phyloP scores from a whole-genome alignment of 2,888 invertebrate genomes.

The Atethmia centrago region DNA sequence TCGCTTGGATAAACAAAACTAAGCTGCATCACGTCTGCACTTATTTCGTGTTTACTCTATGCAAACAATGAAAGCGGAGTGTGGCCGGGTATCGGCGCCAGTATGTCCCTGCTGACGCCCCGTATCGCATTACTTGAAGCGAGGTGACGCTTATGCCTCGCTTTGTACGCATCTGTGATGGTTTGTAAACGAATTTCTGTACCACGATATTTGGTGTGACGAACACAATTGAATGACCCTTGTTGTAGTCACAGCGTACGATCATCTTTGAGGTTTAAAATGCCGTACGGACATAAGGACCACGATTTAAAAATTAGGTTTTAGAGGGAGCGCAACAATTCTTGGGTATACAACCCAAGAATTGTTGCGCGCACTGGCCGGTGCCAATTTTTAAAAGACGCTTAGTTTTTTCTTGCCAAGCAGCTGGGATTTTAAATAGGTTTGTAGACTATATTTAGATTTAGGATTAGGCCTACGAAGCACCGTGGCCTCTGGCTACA shows the following conservation, averaged over 20 bases:
- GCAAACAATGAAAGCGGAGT: conserved; percentile 60
- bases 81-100: conserved; percentile 61
- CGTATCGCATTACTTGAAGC: conserved; percentile 53
- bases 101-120: conserved; percentile 56
- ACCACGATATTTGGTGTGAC: conserved; percentile 36
- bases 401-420: conserved; percentile 29
- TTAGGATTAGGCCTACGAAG: neutral
- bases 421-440: conserved; percentile 38
- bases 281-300: neutral
- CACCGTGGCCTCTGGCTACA: too few species aligned
- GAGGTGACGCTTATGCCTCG: conserved; percentile 50
- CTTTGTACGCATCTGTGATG: conserved; percentile 53
- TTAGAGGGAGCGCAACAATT: conserved; percentile 18
- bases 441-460: conserved; percentile 33
- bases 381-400: conserved; percentile 45
- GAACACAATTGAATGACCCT: conserved; percentile 35
- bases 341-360: too few species aligned
- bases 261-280: neutral
- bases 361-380: neutral
- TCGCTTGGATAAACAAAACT: neutral
- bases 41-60: conserved; percentile 48
- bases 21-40: conserved; percentile 49
- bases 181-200: conserved; percentile 49
- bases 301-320: neutral
- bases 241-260: neutral